phyloP scores from a whole-genome alignment of 2,797 vertebrate species.

The Trichosurus vulpecula region DNA sequence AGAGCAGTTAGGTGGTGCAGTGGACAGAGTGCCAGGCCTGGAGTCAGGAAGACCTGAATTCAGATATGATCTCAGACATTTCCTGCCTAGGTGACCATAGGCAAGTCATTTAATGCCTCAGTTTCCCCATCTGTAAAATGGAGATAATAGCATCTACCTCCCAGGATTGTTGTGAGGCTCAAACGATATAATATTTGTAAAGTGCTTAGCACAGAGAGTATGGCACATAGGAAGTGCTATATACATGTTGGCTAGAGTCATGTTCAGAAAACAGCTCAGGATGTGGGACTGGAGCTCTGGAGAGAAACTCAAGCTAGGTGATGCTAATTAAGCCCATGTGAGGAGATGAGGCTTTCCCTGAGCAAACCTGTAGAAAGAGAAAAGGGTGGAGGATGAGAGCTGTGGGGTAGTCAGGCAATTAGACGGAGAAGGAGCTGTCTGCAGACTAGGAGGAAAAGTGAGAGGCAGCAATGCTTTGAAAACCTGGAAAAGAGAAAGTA shows the following conservation, averaged over 20 bases:
- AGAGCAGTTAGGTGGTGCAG: background rate
- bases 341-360: background rate
- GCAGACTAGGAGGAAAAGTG: background rate
- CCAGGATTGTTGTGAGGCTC: background rate
- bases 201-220: background rate
- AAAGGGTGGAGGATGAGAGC: background rate
- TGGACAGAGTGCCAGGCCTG: background rate
- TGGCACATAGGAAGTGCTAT: background rate
- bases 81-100: background rate
- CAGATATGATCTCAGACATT: background rate
- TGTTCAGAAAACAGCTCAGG: background rate
- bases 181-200: background rate
- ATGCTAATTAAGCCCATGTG: background rate
- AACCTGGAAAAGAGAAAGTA: background rate
- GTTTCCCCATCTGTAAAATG: background rate
- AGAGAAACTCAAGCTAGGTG: background rate
- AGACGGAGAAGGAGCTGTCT: background rate
- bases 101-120: background rate
- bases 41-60: background rate
- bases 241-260: background rate
- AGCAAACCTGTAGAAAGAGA: background rate
- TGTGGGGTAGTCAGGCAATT: background rate
- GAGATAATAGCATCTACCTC: background rate
- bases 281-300: background rate
- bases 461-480: background rate